A percentile compares a stretch with the other conserved stretches of the same genome.
phyloP scores from a whole-genome alignment of 2,888 invertebrate species.

The Arrhopalites spinosus region DNA sequence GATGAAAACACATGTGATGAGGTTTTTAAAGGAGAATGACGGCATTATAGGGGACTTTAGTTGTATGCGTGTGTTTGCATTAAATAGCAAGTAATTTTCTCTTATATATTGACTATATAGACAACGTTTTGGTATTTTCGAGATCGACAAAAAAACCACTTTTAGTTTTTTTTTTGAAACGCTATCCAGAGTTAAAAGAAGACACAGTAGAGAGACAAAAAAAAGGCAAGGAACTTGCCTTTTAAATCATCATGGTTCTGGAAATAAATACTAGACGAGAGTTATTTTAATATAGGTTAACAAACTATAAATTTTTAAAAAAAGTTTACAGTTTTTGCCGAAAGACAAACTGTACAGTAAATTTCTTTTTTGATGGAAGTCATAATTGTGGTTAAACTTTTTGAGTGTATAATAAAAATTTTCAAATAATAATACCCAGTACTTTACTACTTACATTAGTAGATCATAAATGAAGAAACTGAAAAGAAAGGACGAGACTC shows the following conservation, averaged over 20 bases:
- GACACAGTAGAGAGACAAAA: background rate
- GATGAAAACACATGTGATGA: background rate
- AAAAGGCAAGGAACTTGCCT: background rate
- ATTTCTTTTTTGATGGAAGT: too few relatives aligned
- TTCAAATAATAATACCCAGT: too few relatives aligned
- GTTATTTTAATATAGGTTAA: too few relatives aligned
- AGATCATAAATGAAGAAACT: constrained; percentile 9
- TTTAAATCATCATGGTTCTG: background rate
- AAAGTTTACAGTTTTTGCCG: too few relatives aligned
- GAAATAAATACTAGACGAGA: too few relatives aligned
- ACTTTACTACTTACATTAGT: too few relatives aligned
- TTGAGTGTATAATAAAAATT: too few relatives aligned
- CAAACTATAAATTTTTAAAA: too few relatives aligned
- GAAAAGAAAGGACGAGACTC: constrained; percentile 18
- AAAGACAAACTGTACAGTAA: too few relatives aligned
- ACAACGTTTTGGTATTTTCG: background rate
- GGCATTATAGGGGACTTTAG: too few relatives aligned
- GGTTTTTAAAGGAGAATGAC: too few relatives aligned
- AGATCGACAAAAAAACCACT: background rate
- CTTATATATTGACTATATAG: background rate
- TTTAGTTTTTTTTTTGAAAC: background rate
- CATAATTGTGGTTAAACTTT: too few relatives aligned
- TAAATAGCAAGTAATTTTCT: background rate
- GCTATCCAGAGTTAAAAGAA: background rate
- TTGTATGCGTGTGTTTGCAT: background rate